Conservation (phyloP, 2,797 vertebrate genomes). For the Megalops cyprinoides region DNA sequence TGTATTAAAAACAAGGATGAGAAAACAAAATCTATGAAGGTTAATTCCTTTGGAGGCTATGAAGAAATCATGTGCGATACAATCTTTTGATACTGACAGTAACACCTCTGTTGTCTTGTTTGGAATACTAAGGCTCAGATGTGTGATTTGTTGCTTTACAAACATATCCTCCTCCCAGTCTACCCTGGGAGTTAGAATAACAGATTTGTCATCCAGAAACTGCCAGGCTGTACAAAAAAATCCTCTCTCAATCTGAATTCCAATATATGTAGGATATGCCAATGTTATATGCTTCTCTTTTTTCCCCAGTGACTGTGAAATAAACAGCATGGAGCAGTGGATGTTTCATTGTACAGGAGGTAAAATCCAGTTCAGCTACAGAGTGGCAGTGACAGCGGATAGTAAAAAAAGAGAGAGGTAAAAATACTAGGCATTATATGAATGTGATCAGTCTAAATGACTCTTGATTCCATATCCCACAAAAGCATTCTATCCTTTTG, state of each 20-base stretch:
- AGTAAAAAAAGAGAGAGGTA: too few species aligned
- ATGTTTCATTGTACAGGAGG: neutral
- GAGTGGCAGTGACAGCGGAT: too few species aligned
- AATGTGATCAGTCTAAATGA: too few species aligned
- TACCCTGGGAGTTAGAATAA: conserved; percentile 8
- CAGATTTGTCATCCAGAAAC: neutral
- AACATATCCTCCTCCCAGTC: neutral
- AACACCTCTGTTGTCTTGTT: neutral
- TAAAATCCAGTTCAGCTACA: neutral
- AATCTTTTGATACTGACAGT: neutral
- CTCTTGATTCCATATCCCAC: too few species aligned
- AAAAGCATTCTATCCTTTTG: too few species aligned
- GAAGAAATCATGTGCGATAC: neutral
- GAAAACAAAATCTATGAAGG: neutral
- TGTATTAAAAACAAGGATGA: neutral
- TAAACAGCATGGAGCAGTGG: neutral
- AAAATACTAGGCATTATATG: too few species aligned
- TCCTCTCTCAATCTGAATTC: neutral
- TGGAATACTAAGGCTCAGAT: neutral
- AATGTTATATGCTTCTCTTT: neutral
- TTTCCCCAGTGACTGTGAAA: neutral
- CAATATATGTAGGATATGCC: neutral
- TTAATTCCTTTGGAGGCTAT: neutral
- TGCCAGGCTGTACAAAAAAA: neutral
- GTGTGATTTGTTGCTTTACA: conserved; percentile 3